phyloP scores from a whole-genome alignment of 2,888 invertebrate species.

The Metacarcinus magister region DNA sequence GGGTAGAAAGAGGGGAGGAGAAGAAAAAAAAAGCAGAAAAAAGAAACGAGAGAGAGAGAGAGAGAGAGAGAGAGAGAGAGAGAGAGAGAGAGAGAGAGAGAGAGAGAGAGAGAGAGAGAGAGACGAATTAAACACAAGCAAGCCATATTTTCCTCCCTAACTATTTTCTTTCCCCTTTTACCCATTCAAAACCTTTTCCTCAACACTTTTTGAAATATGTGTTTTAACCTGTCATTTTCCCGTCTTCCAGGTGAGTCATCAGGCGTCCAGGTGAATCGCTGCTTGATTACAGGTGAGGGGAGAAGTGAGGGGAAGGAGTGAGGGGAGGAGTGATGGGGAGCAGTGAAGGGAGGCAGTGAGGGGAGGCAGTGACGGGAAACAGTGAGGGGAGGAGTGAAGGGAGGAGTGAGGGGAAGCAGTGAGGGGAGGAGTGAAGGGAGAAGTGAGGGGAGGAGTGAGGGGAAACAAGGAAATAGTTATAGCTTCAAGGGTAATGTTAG shows the following conservation, averaged over 20 bases:
- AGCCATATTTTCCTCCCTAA: neutral
- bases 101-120: neutral
- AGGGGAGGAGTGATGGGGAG: too few species aligned
- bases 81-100: neutral
- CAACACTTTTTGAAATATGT: neutral
- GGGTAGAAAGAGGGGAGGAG: neutral
- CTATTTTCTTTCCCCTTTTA: neutral
- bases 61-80: conserved; percentile 7
- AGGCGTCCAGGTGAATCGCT: conserved; percentile 3
- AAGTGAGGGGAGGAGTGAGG: too few species aligned
- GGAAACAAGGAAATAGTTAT: neutral
- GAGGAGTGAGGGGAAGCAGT: too few species aligned
- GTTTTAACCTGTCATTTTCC: neutral
- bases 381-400: too few species aligned
- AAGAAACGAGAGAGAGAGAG: neutral
- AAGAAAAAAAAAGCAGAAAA: neutral
- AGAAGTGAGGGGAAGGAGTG: neutral
- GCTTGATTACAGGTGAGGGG: conserved; percentile 33
- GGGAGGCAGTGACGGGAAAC: too few species aligned
- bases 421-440: too few species aligned
- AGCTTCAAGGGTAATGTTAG: neutral
- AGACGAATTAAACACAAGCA: neutral
- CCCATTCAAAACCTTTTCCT: neutral
- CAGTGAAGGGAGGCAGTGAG: too few species aligned
- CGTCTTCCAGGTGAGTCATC: neutral